A percentile compares a stretch with the other conserved stretches of the same genome.
phyloP scores from a whole-genome alignment of 2,888 invertebrate genomes.

The Carpatolechia fugitivella region DNA sequence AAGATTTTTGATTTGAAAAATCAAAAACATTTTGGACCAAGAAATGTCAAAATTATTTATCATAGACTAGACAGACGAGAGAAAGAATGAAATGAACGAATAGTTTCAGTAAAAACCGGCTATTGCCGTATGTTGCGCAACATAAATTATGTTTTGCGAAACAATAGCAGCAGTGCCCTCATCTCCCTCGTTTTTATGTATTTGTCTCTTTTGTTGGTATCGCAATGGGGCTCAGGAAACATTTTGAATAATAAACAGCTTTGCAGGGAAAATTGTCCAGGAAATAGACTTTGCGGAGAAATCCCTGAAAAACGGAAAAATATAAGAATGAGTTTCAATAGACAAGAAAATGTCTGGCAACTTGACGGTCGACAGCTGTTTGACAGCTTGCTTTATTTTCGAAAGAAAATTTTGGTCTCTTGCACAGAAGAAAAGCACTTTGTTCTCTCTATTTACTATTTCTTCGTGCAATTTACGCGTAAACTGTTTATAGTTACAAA shows the following conservation, averaged over 20 bases:
- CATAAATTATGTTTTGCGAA: neutral
- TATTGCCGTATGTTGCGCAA: neutral
- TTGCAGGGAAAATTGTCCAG: too few relatives aligned
- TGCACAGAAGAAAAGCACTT: conserved; percentile 41
- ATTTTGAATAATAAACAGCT: too few relatives aligned
- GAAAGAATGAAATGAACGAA: neutral
- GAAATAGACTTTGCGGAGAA: too few relatives aligned
- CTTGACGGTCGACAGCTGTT: conserved; percentile 44
- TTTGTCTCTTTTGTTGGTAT: too few relatives aligned
- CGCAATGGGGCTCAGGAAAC: too few relatives aligned
- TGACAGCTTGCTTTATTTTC: conserved; percentile 67
- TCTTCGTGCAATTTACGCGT: conserved; percentile 29
- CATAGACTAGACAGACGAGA: neutral
- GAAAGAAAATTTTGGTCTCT: conserved; percentile 42
- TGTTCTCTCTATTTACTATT: conserved; percentile 41
- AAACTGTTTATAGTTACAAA: conserved; percentile 25
- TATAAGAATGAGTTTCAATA: neutral
- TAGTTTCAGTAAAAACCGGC: neutral
- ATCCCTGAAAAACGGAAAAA: conserved; percentile 4
- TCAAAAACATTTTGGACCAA: too few relatives aligned
- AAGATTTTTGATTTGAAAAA: too few relatives aligned
- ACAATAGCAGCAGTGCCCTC: too few relatives aligned
- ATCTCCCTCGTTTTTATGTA: too few relatives aligned
- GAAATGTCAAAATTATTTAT: neutral
- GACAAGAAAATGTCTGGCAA: conserved; percentile 11